These are phyloP conservation scores for Epinotia nisella DNA, from an alignment of 2,888 invertebrate genomes.

Conservation along the genomic window DNA sequence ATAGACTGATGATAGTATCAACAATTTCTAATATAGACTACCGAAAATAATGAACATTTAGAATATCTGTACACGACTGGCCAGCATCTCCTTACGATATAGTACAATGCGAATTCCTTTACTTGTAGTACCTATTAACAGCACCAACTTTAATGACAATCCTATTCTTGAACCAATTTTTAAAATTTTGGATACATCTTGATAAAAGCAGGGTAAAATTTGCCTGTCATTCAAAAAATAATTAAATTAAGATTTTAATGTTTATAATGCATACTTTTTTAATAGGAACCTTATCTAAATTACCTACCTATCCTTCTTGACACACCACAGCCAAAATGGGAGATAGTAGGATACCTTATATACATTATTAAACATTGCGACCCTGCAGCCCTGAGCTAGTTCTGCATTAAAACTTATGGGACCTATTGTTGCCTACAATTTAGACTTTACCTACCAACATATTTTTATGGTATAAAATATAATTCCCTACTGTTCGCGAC, in stretches of 20 bases:
- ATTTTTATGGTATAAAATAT: conserved; percentile 20
- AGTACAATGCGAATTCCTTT: conserved; percentile 37
- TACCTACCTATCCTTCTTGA: conserved; percentile 28
- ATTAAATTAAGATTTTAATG: conserved; percentile 66
- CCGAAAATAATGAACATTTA: conserved; percentile 14
- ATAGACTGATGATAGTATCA: conserved; percentile 45
- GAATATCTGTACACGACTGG: background rate
- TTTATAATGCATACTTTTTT: conserved; percentile 49
- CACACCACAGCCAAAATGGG: conserved; percentile 30
- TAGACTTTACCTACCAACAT: conserved; percentile 34
- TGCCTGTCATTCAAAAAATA: conserved; percentile 72
- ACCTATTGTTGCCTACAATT: conserved; percentile 42
- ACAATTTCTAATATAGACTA: conserved; percentile 20
- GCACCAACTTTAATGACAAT: conserved; percentile 50
- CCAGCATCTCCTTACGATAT: conserved; percentile 11
- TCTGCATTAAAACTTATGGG: conserved; percentile 39
- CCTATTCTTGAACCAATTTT: conserved; percentile 75
- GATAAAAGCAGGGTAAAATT: conserved; percentile 78
- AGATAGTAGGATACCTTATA: conserved; percentile 27
- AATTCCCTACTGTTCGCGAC: conserved; percentile 31
- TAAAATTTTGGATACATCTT: conserved; percentile 68
- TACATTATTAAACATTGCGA: conserved; percentile 21
- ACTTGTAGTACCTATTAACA: conserved; percentile 20
- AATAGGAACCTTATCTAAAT: conserved; percentile 26
- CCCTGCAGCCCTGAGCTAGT: conserved; percentile 23